A percentile compares a stretch with the other conserved stretches of the same genome.
phyloP scores from a whole-genome alignment of 2,797 vertebrate species.

The Parambassis ranga region DNA sequence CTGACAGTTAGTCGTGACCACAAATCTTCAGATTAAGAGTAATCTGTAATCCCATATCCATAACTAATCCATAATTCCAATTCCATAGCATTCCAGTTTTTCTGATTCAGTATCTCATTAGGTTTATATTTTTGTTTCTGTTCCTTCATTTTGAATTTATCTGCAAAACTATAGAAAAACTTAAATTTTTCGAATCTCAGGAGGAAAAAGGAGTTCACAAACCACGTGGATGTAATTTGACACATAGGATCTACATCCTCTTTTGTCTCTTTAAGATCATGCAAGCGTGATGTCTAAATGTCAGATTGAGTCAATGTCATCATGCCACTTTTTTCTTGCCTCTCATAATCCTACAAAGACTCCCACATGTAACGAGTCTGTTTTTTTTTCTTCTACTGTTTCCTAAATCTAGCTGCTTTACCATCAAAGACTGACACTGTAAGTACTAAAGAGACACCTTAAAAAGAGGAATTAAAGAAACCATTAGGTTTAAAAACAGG shows the following conservation, averaged over 20 bases:
- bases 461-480: background rate
- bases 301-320: background rate
- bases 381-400: background rate
- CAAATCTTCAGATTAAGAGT: background rate
- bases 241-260: too few relatives aligned
- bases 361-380: background rate
- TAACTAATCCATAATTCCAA: background rate
- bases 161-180: too few relatives aligned
- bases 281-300: background rate
- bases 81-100: too few relatives aligned
- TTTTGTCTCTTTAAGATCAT: too few relatives aligned
- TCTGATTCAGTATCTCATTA: too few relatives aligned
- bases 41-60: constrained; percentile 15
- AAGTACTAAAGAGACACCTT: background rate
- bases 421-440: background rate
- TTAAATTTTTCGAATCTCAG: too few relatives aligned
- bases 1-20: background rate
- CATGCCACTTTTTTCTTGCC: background rate
- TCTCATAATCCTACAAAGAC: background rate
- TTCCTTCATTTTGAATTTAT: too few relatives aligned
- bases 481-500: background rate
- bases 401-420: background rate
- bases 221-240: too few relatives aligned
- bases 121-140: too few relatives aligned
- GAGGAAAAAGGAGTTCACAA: too few relatives aligned